phyloP scores from a whole-genome alignment of 92 coral and sea anemone genomes.

The Phenganax marumi region DNA sequence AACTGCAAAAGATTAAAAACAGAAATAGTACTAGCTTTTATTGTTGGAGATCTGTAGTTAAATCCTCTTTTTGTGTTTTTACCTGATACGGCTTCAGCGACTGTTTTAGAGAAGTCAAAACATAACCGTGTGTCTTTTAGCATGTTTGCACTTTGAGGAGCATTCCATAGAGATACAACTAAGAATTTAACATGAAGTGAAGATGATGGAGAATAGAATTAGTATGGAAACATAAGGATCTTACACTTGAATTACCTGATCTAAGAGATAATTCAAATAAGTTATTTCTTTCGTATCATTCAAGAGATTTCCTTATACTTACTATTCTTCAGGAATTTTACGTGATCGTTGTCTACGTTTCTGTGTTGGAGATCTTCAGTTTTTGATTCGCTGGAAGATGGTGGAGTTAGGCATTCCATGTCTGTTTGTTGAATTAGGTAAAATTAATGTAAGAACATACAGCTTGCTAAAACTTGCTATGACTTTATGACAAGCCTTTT shows the following conservation, averaged over 20 bases:
- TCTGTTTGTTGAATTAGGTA: too few species aligned
- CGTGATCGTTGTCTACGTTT: background rate
- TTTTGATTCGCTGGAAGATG: constrained; percentile 30
- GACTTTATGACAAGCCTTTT: background rate
- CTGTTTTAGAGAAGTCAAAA: background rate
- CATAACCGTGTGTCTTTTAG: background rate
- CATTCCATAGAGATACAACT: constrained; percentile 26
- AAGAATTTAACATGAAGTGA: background rate
- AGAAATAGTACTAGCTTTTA: too few species aligned
- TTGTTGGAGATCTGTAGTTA: background rate
- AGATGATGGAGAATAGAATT: background rate
- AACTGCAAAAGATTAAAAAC: background rate
- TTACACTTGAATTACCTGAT: background rate
- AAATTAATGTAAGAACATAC: too few species aligned
- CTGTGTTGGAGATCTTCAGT: background rate
- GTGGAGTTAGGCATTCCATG: constrained; percentile 25
- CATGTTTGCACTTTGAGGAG: constrained; percentile 15
- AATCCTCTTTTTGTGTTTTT: background rate
- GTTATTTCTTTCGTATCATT: background rate
- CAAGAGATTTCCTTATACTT: too few species aligned
- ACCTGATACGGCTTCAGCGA: constrained; percentile 34
- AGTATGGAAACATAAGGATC: background rate
- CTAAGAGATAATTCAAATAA: background rate
- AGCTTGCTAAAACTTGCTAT: background rate
- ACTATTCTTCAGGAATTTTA: constrained; percentile 25